These are phyloP conservation scores for Nasonovia ribisnigri DNA, from an alignment of 2,888 invertebrate genomes.

Conservation along the genomic window DNA sequence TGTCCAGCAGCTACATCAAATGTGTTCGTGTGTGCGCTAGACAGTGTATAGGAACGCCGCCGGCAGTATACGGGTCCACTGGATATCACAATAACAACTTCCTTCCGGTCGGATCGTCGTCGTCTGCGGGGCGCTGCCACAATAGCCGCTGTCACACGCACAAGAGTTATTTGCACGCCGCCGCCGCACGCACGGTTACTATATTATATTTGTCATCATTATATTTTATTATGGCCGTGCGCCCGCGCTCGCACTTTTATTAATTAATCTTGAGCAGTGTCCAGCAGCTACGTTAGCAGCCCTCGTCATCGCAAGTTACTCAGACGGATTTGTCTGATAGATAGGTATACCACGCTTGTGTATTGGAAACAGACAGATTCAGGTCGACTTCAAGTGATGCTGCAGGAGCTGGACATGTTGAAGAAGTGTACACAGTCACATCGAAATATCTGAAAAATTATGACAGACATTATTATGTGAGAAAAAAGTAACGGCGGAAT, in stretches of 20 bases:
- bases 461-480: not conserved
- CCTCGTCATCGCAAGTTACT: not conserved
- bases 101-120: not conserved
- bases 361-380: not conserved
- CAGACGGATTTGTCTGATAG: not conserved
- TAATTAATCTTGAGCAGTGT: conserved; percentile 64
- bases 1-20: conserved; percentile 56
- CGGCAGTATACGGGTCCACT: no score
- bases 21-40: not conserved
- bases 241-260: not conserved
- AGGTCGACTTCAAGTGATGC: not conserved
- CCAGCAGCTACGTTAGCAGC: conserved; percentile 63
- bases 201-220: not conserved
- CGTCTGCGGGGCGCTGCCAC: conserved; percentile 36
- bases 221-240: not conserved
- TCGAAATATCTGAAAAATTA: not conserved
- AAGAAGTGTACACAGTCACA: not conserved
- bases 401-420: no score
- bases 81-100: not conserved
- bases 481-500: not conserved
- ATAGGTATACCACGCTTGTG: not conserved
- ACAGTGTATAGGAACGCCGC: not conserved
- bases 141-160: conserved; percentile 65
- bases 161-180: conserved; percentile 50
- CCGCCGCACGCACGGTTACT: not conserved